Evolutionary conservation across 2,888 invertebrate species (phyloP).

Genomic region (Ennomos erosarius): DNA sequence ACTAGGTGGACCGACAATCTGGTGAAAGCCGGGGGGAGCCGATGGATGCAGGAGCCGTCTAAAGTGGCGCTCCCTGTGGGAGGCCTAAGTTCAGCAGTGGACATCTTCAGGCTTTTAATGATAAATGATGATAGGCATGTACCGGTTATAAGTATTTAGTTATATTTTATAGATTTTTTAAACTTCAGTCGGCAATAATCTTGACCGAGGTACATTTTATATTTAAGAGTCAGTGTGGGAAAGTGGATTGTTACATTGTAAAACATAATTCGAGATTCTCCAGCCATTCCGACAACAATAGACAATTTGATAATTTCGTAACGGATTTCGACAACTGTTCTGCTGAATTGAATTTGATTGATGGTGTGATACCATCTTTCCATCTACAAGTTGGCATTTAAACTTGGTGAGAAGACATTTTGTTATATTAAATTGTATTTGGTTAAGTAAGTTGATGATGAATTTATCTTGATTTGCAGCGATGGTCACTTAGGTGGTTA

Average conservation of each 20-base stretch:
- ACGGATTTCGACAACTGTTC: slow-evolving; percentile 14
- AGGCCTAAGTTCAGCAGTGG: too few relatives aligned
- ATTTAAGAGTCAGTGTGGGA: slow-evolving; percentile 16
- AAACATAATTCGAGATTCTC: slow-evolving; percentile 22
- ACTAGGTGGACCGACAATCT: too few relatives aligned
- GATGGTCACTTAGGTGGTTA: too few relatives aligned
- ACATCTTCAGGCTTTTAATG: too few relatives aligned
- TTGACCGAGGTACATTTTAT: neutral
- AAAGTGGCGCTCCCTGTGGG: too few relatives aligned
- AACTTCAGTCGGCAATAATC: neutral
- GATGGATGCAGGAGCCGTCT: too few relatives aligned
- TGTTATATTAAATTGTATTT: slow-evolving; percentile 32
- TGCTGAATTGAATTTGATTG: slow-evolving; percentile 34
- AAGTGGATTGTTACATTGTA: slow-evolving; percentile 32
- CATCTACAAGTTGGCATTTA: slow-evolving; percentile 2
- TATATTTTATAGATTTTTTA: too few relatives aligned
- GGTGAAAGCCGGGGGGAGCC: too few relatives aligned
- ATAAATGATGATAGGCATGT: too few relatives aligned
- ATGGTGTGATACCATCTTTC: slow-evolving; percentile 25
- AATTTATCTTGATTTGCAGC: too few relatives aligned
- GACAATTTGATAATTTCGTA: slow-evolving; percentile 26
- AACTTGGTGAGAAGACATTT: slow-evolving; percentile 8
- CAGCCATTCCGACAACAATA: slow-evolving; percentile 33
- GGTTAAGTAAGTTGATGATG: too few relatives aligned
- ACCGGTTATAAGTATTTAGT: neutral